Evolutionary conservation across 2,888 invertebrate genomes (phyloP).

Genomic region (Ecliptopera silaceata): DNA sequence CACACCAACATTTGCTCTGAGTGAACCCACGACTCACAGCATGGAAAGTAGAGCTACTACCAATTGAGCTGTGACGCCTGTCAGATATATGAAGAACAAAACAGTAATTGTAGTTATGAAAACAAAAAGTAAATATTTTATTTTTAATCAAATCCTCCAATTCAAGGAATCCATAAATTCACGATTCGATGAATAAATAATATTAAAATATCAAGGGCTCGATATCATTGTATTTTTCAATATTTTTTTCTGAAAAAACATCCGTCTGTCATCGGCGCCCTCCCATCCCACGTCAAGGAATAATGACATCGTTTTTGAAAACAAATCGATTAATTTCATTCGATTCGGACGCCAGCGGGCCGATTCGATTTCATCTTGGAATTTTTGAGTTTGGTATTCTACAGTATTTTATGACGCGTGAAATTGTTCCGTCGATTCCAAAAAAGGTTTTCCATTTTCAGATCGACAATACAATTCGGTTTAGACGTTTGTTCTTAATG

Average conservation of each 20-base stretch:
- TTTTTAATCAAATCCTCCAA: no score
- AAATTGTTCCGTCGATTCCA: constrained; percentile 74
- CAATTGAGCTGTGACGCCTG: no score
- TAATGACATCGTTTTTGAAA: constrained; percentile 75
- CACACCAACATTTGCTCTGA: no score
- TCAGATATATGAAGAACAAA: no score
- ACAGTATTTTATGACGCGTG: constrained; percentile 79
- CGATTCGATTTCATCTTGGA: constrained; percentile 64
- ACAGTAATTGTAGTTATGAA: no score
- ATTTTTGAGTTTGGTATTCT: constrained; percentile 63
- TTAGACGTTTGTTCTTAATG: constrained; percentile 68
- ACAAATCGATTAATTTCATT: constrained; percentile 80
- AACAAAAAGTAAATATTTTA: no score
- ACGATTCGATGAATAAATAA: no score
- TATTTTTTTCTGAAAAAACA: constrained; percentile 49
- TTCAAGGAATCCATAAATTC: constrained; percentile 3
- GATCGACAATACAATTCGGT: constrained; percentile 69
- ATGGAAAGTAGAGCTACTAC: no score
- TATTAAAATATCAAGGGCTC: constrained; percentile 7
- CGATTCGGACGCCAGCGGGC: constrained; percentile 70
- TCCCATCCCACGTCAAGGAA: constrained; percentile 66
- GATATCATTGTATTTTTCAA: constrained; percentile 25
- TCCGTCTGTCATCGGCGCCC: constrained; percentile 56
- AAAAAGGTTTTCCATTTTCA: constrained; percentile 77
- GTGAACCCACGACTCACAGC: no score